These are phyloP conservation scores for Oligia fasciuncula DNA, from an alignment of 2,888 invertebrate species.

Conservation along the genomic window DNA sequence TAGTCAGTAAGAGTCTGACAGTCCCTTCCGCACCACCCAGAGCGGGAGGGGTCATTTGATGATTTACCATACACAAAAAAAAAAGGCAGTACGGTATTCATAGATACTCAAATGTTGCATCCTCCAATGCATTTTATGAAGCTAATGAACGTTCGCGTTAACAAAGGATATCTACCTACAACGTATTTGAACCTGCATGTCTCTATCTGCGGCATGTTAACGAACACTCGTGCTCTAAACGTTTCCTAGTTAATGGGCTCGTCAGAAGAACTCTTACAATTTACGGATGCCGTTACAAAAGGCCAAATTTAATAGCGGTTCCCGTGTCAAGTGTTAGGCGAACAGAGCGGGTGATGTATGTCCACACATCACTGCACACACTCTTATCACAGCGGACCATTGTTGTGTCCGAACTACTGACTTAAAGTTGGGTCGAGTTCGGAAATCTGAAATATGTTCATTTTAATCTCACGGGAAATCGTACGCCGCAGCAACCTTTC, in stretches of 20 bases:
- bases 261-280: slow-evolving; percentile 71
- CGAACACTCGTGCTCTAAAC: slow-evolving; percentile 38
- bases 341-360: slow-evolving; percentile 59
- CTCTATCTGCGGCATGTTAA: slow-evolving; percentile 21
- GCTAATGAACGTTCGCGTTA: slow-evolving; percentile 14
- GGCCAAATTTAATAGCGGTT: slow-evolving; percentile 70
- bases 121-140: background rate
- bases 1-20: no score
- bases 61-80: no score
- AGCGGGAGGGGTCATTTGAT: no score
- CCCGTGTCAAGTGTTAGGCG: slow-evolving; percentile 59
- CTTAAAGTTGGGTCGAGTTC: slow-evolving; percentile 67
- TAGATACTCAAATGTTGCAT: slow-evolving; percentile 2
- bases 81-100: background rate
- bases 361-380: slow-evolving; percentile 63
- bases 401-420: slow-evolving; percentile 65
- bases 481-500: slow-evolving; percentile 76
- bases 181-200: slow-evolving; percentile 13
- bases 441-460: slow-evolving; percentile 76
- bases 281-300: slow-evolving; percentile 68
- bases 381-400: slow-evolving; percentile 71
- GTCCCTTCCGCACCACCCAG: no score
- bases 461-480: slow-evolving; percentile 81
- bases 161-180: slow-evolving; percentile 6
- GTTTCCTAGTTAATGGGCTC: slow-evolving; percentile 58